Evolutionary conservation across 2,888 invertebrate genomes (phyloP).

Genomic region (Alsophila aescularia): DNA sequence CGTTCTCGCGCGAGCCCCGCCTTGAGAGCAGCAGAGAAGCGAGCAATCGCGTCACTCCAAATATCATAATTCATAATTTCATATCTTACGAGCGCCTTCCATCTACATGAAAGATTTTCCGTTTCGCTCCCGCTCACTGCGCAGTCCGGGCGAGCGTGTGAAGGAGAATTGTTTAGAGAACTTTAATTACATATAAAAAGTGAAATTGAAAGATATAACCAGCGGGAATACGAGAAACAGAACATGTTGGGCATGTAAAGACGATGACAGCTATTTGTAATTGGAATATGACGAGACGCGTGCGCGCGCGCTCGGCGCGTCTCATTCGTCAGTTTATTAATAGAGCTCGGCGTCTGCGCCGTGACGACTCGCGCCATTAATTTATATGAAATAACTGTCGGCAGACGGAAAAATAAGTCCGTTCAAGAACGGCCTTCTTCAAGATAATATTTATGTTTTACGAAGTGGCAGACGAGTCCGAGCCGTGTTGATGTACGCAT

Average conservation of each 20-base stretch:
- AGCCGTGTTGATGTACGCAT: slow-evolving; percentile 68
- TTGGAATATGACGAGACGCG: slow-evolving; percentile 83
- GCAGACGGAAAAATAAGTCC: slow-evolving; percentile 83
- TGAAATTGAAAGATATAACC: slow-evolving; percentile 54
- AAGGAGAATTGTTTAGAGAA: slow-evolving; percentile 39
- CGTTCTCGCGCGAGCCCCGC: slow-evolving; percentile 56
- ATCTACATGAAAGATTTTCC: slow-evolving; percentile 58
- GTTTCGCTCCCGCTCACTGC: slow-evolving; percentile 55
- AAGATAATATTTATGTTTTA: slow-evolving; percentile 83
- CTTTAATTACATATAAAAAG: slow-evolving; percentile 45
- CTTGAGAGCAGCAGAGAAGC: slow-evolving; percentile 70
- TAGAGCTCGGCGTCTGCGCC: slow-evolving; percentile 82
- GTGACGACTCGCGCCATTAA: slow-evolving; percentile 84
- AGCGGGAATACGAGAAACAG: slow-evolving; percentile 53
- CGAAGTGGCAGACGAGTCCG: slow-evolving; percentile 69
- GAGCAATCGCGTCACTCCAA: slow-evolving; percentile 52
- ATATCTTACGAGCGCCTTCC: slow-evolving; percentile 66
- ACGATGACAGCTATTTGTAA: slow-evolving; percentile 83
- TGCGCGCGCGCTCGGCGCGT: slow-evolving; percentile 80
- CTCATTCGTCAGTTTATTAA: slow-evolving; percentile 84
- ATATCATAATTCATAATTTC: slow-evolving; percentile 84
- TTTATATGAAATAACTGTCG: slow-evolving; percentile 85
- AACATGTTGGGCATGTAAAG: slow-evolving; percentile 66
- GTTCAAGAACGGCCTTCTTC: slow-evolving; percentile 79
- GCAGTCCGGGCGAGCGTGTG: slow-evolving; percentile 30